Base-by-base conservation (phyloP, 2,113 vertebrate species). In the Solenodon paradoxus region DNA sequence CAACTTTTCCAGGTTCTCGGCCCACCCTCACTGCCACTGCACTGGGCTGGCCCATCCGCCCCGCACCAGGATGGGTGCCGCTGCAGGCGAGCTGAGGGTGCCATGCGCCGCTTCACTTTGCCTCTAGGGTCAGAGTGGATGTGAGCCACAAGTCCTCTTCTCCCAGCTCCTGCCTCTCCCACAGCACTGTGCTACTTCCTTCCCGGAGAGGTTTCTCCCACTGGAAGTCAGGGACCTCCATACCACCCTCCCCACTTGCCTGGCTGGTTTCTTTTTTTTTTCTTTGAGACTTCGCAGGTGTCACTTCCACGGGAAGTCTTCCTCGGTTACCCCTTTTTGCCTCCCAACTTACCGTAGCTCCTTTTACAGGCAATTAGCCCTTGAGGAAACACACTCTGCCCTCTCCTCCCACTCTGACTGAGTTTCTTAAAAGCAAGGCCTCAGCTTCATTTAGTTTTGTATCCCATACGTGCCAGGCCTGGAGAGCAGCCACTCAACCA, bases 11-110 rank as follows among this genome's bases (percentile, higher is more conserved):
- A 32, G 26, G 28, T 5, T 51, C 26, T 38, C 32, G 38, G 17
- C 64, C 51, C 38, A 6, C 5, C 19, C 0, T 13, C n/a, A 38
- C 19, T 6, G 9, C 2, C 28, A 32, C 0, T 32, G 15, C 17
- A 3, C 42, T 47, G 55, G 51, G 51, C 24, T 38, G 13, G 24
- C 9, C 38, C 12, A n/a, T n/a, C n/a, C 24, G 45, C 42, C 49
- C 72, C 47, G 57, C 24, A 19, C 35, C 6, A 0, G 40, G 40
- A 26, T 15, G 7, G 42, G 6, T 32, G 26, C 40, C 32, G 24
- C 30, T 24, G 20, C 7, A 47, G 28, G 26, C 4, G 17, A 72
- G 15, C 16, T 80, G 59, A 77, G 51, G 51, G 13, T 20, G 24
- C 19, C 20, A 8, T 55, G 75, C 20, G 8, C 68, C 28, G 16